Conservation (phyloP, 2,797 vertebrate genomes). For the Myotis daubentonii region DNA sequence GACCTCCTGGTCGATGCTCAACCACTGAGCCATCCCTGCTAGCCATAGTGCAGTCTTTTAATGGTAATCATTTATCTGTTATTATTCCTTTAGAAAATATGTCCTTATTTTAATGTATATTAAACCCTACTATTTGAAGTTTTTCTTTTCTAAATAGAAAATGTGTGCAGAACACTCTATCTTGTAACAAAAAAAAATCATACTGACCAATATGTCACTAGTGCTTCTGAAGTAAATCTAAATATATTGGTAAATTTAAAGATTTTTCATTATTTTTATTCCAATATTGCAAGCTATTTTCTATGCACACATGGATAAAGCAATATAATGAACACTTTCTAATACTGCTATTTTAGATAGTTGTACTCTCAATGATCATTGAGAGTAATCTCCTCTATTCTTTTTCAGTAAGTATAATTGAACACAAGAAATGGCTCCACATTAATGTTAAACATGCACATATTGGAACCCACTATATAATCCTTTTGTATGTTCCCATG, state of each 20-base stretch:
- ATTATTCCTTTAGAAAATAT: neutral
- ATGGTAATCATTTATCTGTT: neutral
- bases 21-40: too few relatives aligned
- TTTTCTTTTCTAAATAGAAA: neutral
- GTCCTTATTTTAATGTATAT: neutral
- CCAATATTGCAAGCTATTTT: neutral
- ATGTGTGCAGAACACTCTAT: neutral
- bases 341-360: neutral
- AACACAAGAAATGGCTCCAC: neutral
- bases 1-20: too few relatives aligned
- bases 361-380: neutral
- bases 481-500: neutral
- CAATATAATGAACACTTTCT: neutral
- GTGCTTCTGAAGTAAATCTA: neutral
- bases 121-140: neutral
- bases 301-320: neutral
- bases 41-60: neutral
- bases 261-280: neutral
- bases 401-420: neutral
- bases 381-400: neutral
- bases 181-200: neutral
- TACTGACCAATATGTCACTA: neutral
- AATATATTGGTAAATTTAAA: neutral
- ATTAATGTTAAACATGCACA: neutral
- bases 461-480: neutral